Base-by-base conservation (phyloP, 1,140 invertebrate genomes). In the Neomicropteryx cornuta region DNA sequence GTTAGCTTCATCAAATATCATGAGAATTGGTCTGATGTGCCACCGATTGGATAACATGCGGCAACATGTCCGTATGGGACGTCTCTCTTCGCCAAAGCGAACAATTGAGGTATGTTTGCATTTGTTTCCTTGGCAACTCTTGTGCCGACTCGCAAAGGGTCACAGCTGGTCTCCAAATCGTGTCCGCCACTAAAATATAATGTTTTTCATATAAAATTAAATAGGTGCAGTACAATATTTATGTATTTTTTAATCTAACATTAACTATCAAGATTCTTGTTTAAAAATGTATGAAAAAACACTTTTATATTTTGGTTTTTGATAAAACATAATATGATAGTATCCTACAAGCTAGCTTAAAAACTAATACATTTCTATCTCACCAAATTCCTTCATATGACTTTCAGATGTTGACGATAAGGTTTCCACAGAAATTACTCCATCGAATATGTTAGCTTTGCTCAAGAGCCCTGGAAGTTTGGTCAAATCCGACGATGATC, bases 51-150 rank as follows among this genome's bases (percentile, higher is more conserved):
- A 45, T 27, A 3, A 44, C 34, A 6, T 37, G 40, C 17, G 38
- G 40, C 18, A 47, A 47, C 3, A 32, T 14, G 31, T 47, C 46
- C 4, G 19, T 22, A n/a, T n/a, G n/a, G n/a, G n/a, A n/a, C 3
- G 24, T 6, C 11, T 47, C 46, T 10, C 46, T 33, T 35, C 46
- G 30, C 46, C 46, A 47, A 1, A 38, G n/a, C 8, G 39, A 37
- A 28, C 46, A 47, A 16, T 36, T 40, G 10, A 47, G 40, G 37
- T 47, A 47, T 2, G 40, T 22, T 36, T 47, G 46, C 33, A 47
- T 45, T 27, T 47, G 44, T 16, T 30, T 45, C n/a, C 36, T 39
- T 11, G 43, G 37, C n/a, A 47, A 31, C 14, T 47, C 46, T 24
- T 47, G 46, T 2, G 46, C 43, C 4, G 46, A 42, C 20, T 47